A percentile compares a stretch with the other conserved stretches of the same genome.
Evolutionary conservation across 2,113 vertebrate species (phyloP).

Genomic region (Salvator merianae): DNA sequence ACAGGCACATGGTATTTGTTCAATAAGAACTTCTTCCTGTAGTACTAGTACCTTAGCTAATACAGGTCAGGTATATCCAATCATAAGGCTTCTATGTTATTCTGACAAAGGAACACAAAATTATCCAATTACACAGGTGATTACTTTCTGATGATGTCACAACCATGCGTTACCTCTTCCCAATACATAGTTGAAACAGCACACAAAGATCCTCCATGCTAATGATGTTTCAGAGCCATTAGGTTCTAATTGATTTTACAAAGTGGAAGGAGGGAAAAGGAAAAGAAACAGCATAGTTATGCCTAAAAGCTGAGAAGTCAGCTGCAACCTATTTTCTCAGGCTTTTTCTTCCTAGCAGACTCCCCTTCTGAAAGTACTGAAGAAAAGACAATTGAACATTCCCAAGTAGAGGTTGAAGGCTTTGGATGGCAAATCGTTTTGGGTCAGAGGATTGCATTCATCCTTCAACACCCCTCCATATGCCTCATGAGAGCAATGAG

Average conservation of each 20-base stretch:
- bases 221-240: constrained; percentile 23
- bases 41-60: constrained; percentile 2
- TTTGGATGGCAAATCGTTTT: too few relatives aligned
- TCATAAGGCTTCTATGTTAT: constrained; percentile 29
- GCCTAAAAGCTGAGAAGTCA: constrained; percentile 3
- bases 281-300: constrained; percentile 6
- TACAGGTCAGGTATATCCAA: constrained; percentile 24
- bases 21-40: not conserved
- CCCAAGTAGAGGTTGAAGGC: not conserved
- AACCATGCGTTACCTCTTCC: constrained; percentile 11
- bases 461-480: too few relatives aligned
- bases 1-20: not conserved
- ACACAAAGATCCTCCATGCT: constrained; percentile 20
- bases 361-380: not conserved
- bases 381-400: not conserved
- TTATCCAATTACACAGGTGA: constrained; percentile 25
- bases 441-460: too few relatives aligned
- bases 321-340: not conserved
- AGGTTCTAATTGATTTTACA: constrained; percentile 36
- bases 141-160: constrained; percentile 27
- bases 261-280: not conserved
- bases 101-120: constrained; percentile 13
- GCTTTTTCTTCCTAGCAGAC: not conserved
- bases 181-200: constrained; percentile 21
- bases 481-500: too few relatives aligned